Evolutionary conservation across 92 coral and sea anemone genomes (phyloP).

Genomic region (Epizoanthus fatuus): DNA sequence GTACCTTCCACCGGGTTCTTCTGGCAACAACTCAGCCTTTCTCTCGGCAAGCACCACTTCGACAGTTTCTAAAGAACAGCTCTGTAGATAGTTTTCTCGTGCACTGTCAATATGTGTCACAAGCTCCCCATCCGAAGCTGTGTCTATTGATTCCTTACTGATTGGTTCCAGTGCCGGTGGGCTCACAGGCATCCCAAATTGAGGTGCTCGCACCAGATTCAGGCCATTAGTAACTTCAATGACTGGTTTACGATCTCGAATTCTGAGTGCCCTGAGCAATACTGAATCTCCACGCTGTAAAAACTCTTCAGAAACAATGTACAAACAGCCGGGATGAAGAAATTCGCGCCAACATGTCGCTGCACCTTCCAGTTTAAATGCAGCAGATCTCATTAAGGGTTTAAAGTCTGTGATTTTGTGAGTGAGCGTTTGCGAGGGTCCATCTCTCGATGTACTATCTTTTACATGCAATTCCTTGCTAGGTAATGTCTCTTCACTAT

Average conservation of each 20-base stretch:
- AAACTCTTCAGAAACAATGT: slow-evolving; percentile 63
- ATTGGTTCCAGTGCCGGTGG: background rate
- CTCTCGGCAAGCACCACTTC: slow-evolving; percentile 18
- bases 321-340: slow-evolving; percentile 85
- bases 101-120: background rate
- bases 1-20: slow-evolving; percentile 6
- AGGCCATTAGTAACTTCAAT: slow-evolving; percentile 50
- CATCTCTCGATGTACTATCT: background rate
- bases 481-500: background rate
- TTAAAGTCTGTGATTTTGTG: slow-evolving; percentile 54
- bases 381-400: slow-evolving; percentile 54
- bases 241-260: slow-evolving; percentile 34
- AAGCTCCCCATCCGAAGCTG: background rate
- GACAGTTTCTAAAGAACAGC: background rate
- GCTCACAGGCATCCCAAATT: slow-evolving; percentile 21
- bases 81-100: background rate
- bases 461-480: background rate
- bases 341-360: slow-evolving; percentile 52
- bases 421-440: background rate
- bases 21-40: background rate
- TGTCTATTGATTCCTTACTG: background rate
- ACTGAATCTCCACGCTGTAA: slow-evolving; percentile 45
- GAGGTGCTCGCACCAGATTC: slow-evolving; percentile 53
- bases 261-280: slow-evolving; percentile 34
- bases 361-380: slow-evolving; percentile 53